Conservation (phyloP, 2,888 invertebrate species). For the Ennomos fuscantarius region DNA sequence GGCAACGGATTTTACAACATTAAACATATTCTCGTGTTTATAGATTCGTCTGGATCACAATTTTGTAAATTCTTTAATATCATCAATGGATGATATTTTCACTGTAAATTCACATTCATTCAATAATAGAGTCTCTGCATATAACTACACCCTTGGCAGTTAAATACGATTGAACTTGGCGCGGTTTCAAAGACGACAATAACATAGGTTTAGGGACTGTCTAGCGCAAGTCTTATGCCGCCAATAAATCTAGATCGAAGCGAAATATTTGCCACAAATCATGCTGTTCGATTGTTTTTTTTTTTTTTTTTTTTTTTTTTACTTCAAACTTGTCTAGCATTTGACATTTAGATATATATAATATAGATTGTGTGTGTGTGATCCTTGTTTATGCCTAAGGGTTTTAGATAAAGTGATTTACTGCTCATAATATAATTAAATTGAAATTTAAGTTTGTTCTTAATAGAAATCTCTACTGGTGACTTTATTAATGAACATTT, state of each 20-base stretch:
- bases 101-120: constrained; percentile 2
- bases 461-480: too few species aligned
- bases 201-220: constrained; percentile 47
- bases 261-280: constrained; percentile 15
- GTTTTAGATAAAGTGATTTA: too few species aligned
- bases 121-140: constrained; percentile 11
- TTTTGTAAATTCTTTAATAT: too few species aligned
- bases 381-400: too few species aligned
- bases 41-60: too few species aligned
- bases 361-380: too few species aligned
- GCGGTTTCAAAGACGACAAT: constrained; percentile 53
- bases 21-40: background rate
- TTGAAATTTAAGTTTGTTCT: too few species aligned
- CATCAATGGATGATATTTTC: background rate
- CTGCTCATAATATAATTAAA: too few species aligned
- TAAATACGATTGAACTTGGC: constrained; percentile 61
- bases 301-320: too few species aligned
- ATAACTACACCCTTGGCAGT: constrained; percentile 52
- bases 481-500: too few species aligned
- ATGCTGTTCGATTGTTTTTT: constrained; percentile 6
- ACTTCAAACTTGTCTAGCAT: too few species aligned
- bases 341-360: too few species aligned
- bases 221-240: constrained; percentile 14
- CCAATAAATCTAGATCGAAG: constrained; percentile 23
- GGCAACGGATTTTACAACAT: background rate